Base-by-base conservation (phyloP, 1,140 invertebrate species). In the Monomorium pharaonis region DNA sequence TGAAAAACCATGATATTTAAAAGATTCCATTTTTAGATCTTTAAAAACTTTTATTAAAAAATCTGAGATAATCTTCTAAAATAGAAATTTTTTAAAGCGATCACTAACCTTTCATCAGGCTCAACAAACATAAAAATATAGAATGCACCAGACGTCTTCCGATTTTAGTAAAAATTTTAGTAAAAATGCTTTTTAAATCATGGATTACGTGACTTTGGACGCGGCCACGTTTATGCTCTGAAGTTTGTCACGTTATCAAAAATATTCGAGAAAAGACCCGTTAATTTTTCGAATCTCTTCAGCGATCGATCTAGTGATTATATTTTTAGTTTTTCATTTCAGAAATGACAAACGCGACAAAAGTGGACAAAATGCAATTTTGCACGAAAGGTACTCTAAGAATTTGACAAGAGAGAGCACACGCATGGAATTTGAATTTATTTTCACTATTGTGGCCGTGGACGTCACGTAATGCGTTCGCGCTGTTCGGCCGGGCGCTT, bases 61-160 rank as follows among this genome's bases (percentile, higher is more conserved):
- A 72, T 30, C 37, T 42, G 18, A 18, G 18, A 9, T 14, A n/a
- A 18, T 44, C 51, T 30, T 76, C n/a, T 12, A 33, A 24, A 37
- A 27, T 37, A 27, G 37, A 37, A 37, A 37, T 49, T 14, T 27
- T 42, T 30, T 33, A 37, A 83, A 74, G 33, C 78, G n/a, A 74
- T 83, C 67, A 14, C 16, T 24, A 42, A 24, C 24, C 27, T 33
- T 74, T 37, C 27, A 37, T 42, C 56, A 37, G 51, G 18, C 67
- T 83, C 78, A 47, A 44, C 14, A 86, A 86, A 90, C 88, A 89
- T 85, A 67, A 88, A 85, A 67, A 85, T 92, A 92, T 92, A 91
- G 88, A 83, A 92, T 70, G 92, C 92, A 92, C 90, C 90, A 87
- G 85, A 88, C 91, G 92, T 88, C 89, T 92, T 86, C 92, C 85